These are phyloP conservation scores for Ianthella basta DNA, from an alignment of 37 sponge, comb jelly and placozoan genomes.

Conservation along the genomic window DNA sequence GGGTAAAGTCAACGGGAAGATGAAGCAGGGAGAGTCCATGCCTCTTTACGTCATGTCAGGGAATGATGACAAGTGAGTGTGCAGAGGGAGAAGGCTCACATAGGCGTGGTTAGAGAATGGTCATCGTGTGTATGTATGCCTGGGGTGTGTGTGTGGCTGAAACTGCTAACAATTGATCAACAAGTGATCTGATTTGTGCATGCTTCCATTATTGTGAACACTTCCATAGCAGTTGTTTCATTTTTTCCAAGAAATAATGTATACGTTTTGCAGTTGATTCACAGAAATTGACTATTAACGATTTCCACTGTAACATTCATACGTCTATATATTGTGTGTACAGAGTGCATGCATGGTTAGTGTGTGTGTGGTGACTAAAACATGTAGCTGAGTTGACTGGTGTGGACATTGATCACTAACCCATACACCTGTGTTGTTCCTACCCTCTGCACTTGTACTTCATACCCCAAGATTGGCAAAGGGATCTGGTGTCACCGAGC, in stretches of 20 bases:
- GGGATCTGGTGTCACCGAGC: too few species aligned
- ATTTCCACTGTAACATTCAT: background rate
- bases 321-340: background rate
- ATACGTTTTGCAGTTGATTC: too few species aligned
- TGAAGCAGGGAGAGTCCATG: conserved; percentile 32
- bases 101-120: too few species aligned
- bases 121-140: too few species aligned
- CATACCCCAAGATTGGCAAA: too few species aligned
- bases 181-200: background rate
- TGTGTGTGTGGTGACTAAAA: background rate
- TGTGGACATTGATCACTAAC: too few species aligned
- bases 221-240: too few species aligned
- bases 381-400: background rate
- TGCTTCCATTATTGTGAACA: too few species aligned
- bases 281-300: background rate
- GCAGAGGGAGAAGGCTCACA: too few species aligned
- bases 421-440: too few species aligned
- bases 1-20: conserved; percentile 33
- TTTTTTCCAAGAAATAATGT: too few species aligned
- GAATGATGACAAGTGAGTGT: conserved; percentile 79
- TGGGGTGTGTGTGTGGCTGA: background rate
- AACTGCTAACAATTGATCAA: background rate
- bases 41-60: conserved; percentile 51
- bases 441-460: too few species aligned
- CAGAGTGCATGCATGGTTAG: background rate